Evolutionary conservation across 2,888 invertebrate genomes (phyloP).

Genomic region (Lumbricus terrestris): DNA sequence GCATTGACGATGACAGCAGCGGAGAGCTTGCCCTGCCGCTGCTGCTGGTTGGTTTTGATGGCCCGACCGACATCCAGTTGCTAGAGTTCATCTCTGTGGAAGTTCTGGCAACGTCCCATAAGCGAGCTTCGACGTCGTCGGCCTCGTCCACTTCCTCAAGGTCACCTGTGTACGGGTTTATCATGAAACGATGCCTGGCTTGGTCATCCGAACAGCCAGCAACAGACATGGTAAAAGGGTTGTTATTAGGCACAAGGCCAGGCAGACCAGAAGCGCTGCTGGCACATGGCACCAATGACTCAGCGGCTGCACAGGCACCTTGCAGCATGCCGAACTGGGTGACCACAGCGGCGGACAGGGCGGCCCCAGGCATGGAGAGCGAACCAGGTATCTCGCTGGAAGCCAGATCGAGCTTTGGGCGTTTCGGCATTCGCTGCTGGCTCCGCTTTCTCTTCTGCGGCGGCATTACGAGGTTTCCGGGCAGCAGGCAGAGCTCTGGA

Average conservation of each 20-base stretch:
- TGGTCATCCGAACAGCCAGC: not conserved
- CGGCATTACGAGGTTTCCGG: not conserved
- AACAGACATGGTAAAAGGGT: not conserved
- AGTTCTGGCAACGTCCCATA: not conserved
- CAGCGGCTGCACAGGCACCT: not conserved
- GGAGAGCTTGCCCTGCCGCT: not conserved
- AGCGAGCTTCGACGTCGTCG: not conserved
- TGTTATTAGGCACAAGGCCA: not conserved
- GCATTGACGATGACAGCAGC: not conserved
- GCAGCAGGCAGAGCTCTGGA: not conserved
- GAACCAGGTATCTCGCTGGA: not conserved
- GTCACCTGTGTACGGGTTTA: slow-evolving; percentile 38
- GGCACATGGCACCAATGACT: not conserved
- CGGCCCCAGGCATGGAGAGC: not conserved
- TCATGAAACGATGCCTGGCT: slow-evolving; percentile 28
- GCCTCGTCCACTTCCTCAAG: slow-evolving; percentile 35
- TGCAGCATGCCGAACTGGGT: not conserved
- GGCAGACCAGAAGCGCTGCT: not conserved
- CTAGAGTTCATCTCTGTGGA: not conserved
- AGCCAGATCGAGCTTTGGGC: slow-evolving; percentile 13
- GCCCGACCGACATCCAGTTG: not conserved
- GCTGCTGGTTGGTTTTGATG: not conserved
- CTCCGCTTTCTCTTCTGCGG: slow-evolving; percentile 26
- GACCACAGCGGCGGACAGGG: not conserved
- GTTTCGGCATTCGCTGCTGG: slow-evolving; percentile 25